These are phyloP conservation scores for Microctenopoma stevenorrisi DNA, from an alignment of 2,797 vertebrate genomes.

Conservation along the genomic window DNA sequence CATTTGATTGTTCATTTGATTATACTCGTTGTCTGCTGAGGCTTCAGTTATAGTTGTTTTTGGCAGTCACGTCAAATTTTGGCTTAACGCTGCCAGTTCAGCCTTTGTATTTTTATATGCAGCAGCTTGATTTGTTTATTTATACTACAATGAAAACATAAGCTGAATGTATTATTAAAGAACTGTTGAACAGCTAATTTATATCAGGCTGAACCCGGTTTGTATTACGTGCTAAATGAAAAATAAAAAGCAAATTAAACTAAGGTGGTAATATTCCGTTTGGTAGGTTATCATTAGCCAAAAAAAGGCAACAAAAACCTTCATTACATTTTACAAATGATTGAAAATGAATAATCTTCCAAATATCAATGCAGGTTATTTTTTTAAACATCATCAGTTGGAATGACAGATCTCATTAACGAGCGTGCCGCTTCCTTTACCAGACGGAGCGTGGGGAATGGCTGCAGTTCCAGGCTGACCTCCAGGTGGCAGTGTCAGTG, in stretches of 20 bases:
- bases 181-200: not conserved
- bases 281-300: no score
- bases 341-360: no score
- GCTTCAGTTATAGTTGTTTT: constrained; percentile 25
- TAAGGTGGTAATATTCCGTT: no score
- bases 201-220: no score
- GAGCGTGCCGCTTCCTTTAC: not conserved
- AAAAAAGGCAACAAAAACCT: no score
- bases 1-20: constrained; percentile 52
- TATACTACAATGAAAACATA: constrained; percentile 9
- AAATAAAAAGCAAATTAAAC: no score
- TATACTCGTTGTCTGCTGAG: constrained; percentile 6
- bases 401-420: not conserved
- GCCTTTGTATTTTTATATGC: not conserved
- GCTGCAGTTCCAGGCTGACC: constrained; percentile 87
- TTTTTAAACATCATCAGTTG: not conserved
- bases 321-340: no score
- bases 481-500: constrained; percentile 86
- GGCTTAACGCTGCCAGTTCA: constrained; percentile 1
- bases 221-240: no score
- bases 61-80: constrained; percentile 14
- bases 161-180: not conserved
- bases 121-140: not conserved
- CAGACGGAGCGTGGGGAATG: constrained; percentile 84
- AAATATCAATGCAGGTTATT: not conserved